Percentiles rank a stretch among this genome's conserved stretches.
Conservation (phyloP, 2,888 invertebrate species). For the Cheilosia variabilis region DNA sequence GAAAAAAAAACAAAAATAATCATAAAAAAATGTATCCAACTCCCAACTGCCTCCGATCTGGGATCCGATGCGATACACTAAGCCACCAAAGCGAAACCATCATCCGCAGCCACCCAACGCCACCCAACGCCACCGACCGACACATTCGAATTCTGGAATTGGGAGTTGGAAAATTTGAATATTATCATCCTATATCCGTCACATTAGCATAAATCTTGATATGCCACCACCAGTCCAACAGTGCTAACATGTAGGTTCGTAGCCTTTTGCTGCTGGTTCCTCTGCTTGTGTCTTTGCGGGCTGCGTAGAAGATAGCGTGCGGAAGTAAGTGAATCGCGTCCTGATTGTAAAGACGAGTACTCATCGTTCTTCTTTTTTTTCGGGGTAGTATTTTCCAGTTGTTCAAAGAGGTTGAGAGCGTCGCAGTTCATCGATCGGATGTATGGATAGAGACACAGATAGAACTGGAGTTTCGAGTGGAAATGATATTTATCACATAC, state of each 20-base stretch:
- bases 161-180: constrained; percentile 71
- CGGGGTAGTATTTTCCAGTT: not conserved
- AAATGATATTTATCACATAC: constrained; percentile 67
- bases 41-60: constrained; percentile 36
- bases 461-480: constrained; percentile 61
- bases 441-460: constrained; percentile 30
- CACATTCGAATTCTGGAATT: constrained; percentile 69
- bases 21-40: constrained; percentile 64
- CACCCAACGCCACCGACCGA: no score
- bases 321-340: constrained; percentile 70
- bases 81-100: constrained; percentile 48
- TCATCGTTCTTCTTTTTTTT: constrained; percentile 11
- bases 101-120: constrained; percentile 25
- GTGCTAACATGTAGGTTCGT: not conserved
- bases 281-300: constrained; percentile 42
- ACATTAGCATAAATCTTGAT: constrained; percentile 75
- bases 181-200: constrained; percentile 74
- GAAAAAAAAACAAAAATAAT: constrained; percentile 53
- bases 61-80: constrained; percentile 31
- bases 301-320: constrained; percentile 39
- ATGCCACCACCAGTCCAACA: constrained; percentile 9
- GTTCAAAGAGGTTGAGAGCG: constrained; percentile 23
- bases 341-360: constrained; percentile 63
- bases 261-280: constrained; percentile 20
- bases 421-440: constrained; percentile 60